These are phyloP conservation scores for Campoletis raptor DNA, from an alignment of 2,888 invertebrate species.

Conservation along the genomic window DNA sequence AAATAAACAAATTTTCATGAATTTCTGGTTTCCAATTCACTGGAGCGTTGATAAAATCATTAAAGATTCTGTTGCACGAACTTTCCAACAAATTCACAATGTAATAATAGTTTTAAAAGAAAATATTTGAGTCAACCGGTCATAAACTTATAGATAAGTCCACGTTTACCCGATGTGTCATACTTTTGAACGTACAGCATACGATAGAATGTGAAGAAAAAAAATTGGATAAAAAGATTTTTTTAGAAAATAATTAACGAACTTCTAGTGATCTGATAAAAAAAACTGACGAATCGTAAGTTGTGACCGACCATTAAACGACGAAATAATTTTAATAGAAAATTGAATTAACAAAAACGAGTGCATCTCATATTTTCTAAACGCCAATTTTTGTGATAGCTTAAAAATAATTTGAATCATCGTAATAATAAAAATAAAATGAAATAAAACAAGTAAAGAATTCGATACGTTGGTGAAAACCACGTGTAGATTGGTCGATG, in stretches of 20 bases:
- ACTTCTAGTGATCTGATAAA: background rate
- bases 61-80: background rate
- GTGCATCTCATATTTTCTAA: background rate
- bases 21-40: background rate
- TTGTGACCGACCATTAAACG: background rate
- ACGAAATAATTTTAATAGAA: background rate
- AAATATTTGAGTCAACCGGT: background rate
- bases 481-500: conserved; percentile 60
- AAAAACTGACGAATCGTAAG: background rate
- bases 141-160: background rate
- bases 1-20: background rate
- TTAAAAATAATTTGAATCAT: background rate
- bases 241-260: background rate
- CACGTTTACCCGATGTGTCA: background rate
- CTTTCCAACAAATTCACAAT: background rate
- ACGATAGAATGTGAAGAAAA: background rate
- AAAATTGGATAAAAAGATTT: background rate
- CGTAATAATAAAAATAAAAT: background rate
- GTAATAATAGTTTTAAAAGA: background rate
- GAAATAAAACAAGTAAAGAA: background rate
- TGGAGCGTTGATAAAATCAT: background rate
- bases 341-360: background rate
- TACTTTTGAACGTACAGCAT: background rate
- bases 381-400: background rate
- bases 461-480: conserved; percentile 13